Percentiles rank a stretch among this genome's conserved stretches.
Conservation (phyloP, 2,797 vertebrate genomes). For the Dipus sagitta region DNA sequence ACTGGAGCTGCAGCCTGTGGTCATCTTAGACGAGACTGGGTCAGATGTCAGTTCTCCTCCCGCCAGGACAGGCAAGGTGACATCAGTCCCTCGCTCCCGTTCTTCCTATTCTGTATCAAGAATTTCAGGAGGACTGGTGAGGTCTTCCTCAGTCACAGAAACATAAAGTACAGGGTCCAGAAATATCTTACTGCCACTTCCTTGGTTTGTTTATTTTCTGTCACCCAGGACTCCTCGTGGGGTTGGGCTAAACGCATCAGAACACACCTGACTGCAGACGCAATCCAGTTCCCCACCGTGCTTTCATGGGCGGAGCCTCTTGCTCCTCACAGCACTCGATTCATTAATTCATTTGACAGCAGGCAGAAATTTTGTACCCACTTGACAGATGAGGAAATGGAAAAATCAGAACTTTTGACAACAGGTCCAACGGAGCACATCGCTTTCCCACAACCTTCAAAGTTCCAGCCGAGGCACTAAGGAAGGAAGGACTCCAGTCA, state of each 20-base stretch:
- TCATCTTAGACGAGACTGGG: too few species aligned
- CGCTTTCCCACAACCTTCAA: neutral
- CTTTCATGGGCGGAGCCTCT: neutral
- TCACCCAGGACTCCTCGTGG: neutral
- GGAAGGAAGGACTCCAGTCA: neutral
- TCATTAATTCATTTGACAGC: neutral
- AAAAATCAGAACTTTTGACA: conserved; percentile 23
- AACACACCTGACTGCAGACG: neutral
- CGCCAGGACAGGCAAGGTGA: too few species aligned
- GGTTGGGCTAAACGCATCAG: neutral
- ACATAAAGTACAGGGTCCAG: neutral
- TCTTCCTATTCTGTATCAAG: too few species aligned
- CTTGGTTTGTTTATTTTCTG: conserved; percentile 1
- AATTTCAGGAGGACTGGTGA: neutral
- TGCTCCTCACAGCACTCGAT: neutral
- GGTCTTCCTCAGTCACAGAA: neutral
- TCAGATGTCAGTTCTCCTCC: too few species aligned
- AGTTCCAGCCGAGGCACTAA: neutral
- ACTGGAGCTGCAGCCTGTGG: too few species aligned
- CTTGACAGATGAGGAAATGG: conserved; percentile 4
- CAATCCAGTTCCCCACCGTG: neutral
- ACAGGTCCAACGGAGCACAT: neutral
- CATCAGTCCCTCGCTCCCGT: too few species aligned
- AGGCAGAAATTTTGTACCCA: conserved; percentile 25
- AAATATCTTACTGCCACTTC: conserved; percentile 4